Percentiles rank a stretch among this genome's conserved stretches.
Evolutionary conservation across 2,797 vertebrate species (phyloP).

Genomic region (Selene dorsalis): DNA sequence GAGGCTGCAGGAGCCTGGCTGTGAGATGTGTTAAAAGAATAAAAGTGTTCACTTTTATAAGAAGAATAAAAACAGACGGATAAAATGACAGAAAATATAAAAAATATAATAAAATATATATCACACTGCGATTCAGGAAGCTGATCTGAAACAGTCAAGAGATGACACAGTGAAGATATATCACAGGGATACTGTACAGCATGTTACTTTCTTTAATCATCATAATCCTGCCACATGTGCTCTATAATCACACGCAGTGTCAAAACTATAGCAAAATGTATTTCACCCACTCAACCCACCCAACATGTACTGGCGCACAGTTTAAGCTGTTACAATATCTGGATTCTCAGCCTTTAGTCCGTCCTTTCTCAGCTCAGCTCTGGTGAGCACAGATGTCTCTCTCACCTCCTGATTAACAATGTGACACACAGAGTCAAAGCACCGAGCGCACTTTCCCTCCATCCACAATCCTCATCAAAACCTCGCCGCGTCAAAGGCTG

Average conservation of each 20-base stretch:
- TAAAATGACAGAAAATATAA: conserved; percentile 19
- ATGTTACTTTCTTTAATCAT: conserved; percentile 19
- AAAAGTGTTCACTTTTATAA: neutral
- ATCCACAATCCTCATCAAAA: conserved; percentile 48
- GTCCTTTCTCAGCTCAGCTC: conserved; percentile 18
- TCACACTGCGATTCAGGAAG: neutral
- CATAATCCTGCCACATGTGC: neutral
- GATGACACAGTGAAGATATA: conserved; percentile 4
- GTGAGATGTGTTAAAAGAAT: conserved; percentile 3
- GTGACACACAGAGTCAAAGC: conserved; percentile 47
- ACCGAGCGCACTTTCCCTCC: conserved; percentile 15
- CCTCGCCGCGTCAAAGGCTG: conserved; percentile 32
- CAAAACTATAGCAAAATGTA: neutral
- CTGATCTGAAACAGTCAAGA: neutral
- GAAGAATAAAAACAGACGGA: neutral
- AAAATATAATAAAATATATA: too few species aligned
- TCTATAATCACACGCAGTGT: neutral
- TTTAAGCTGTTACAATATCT: conserved; percentile 31
- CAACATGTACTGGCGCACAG: neutral
- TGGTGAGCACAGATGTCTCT: conserved; percentile 5
- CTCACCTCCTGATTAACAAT: conserved; percentile 43
- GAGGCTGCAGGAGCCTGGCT: conserved; percentile 10
- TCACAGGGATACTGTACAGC: conserved; percentile 1
- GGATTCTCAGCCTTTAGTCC: conserved; percentile 8
- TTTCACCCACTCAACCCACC: conserved; percentile 6